A percentile compares a stretch with the other conserved stretches of the same genome.
Evolutionary conservation across 2,888 invertebrate genomes (phyloP).

Genomic region (Gerris lacustris): DNA sequence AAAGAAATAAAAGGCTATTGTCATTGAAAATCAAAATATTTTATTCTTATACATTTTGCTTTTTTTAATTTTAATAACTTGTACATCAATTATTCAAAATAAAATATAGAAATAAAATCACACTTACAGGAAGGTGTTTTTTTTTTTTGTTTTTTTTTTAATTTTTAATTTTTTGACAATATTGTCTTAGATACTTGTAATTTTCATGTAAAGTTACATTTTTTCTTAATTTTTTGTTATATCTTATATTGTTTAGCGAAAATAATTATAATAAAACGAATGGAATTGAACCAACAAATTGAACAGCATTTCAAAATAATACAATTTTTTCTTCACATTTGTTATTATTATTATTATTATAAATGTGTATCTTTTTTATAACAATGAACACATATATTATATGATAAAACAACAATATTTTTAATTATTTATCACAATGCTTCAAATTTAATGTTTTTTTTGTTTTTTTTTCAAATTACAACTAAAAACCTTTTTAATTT

Average conservation of each 20-base stretch:
- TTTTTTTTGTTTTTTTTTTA: background rate
- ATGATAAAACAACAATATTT: slow-evolving; percentile 21
- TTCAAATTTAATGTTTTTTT: slow-evolving; percentile 18
- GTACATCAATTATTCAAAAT: slow-evolving; percentile 3
- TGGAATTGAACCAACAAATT: too few relatives aligned
- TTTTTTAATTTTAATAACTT: background rate
- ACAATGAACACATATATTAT: slow-evolving; percentile 27
- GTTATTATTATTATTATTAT: background rate
- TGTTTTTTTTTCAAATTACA: too few relatives aligned
- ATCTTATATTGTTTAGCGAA: too few relatives aligned
- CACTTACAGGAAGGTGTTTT: slow-evolving; percentile 3
- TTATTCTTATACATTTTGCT: slow-evolving; percentile 5
- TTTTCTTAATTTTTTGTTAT: too few relatives aligned
- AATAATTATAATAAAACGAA: too few relatives aligned
- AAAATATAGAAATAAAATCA: background rate
- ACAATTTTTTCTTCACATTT: too few relatives aligned
- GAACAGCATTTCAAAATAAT: too few relatives aligned
- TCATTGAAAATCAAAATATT: slow-evolving; percentile 4
- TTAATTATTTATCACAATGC: slow-evolving; percentile 24
- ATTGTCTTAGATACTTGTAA: background rate
- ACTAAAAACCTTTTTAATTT: too few relatives aligned
- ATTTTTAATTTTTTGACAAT: background rate
- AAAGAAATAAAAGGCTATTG: too few relatives aligned
- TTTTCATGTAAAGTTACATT: too few relatives aligned
- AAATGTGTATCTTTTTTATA: slow-evolving; percentile 20